Evolutionary conservation across 1,140 invertebrate genomes (phyloP).

Genomic region (Macrostomum lignano): DNA sequence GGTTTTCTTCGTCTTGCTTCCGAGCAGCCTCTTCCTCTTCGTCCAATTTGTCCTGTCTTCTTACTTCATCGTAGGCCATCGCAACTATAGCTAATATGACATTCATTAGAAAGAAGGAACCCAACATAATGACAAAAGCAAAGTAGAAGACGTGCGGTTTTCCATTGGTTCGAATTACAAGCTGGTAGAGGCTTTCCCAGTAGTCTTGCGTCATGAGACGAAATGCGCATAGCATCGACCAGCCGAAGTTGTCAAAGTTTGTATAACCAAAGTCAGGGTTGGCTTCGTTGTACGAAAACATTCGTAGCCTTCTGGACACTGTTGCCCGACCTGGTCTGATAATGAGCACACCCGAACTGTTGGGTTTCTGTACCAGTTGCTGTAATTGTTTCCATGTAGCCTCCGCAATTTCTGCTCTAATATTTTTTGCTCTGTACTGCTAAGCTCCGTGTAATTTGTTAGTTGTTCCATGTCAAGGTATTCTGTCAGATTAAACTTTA

Average conservation of each 20-base stretch:
- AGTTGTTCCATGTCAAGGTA: too few relatives aligned
- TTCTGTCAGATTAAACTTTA: too few relatives aligned
- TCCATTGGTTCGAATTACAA: conserved; percentile 4
- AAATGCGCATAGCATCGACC: conserved; percentile 76
- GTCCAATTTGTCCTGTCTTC: conserved; percentile 86
- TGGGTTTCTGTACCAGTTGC: too few relatives aligned
- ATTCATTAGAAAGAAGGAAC: conserved; percentile 90
- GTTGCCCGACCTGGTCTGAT: too few relatives aligned
- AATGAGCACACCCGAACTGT: too few relatives aligned
- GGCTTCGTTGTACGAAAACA: conserved; percentile 35
- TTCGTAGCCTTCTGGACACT: neutral
- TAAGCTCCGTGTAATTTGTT: too few relatives aligned
- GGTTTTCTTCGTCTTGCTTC: too few relatives aligned
- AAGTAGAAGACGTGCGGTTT: conserved; percentile 44
- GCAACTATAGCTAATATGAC: conserved; percentile 94
- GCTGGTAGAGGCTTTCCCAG: conserved; percentile 47
- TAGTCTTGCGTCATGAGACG: conserved; percentile 88
- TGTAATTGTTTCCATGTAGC: too few relatives aligned
- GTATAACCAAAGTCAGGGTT: conserved; percentile 92
- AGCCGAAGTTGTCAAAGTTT: conserved; percentile 84
- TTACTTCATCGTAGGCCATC: conserved; percentile 73
- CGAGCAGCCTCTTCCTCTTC: conserved; percentile 36
- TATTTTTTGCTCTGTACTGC: too few relatives aligned
- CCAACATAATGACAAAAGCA: conserved; percentile 57
- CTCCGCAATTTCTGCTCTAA: too few relatives aligned